These are phyloP conservation scores for Bibio marci DNA, from an alignment of 2,888 invertebrate species.

Conservation along the genomic window DNA sequence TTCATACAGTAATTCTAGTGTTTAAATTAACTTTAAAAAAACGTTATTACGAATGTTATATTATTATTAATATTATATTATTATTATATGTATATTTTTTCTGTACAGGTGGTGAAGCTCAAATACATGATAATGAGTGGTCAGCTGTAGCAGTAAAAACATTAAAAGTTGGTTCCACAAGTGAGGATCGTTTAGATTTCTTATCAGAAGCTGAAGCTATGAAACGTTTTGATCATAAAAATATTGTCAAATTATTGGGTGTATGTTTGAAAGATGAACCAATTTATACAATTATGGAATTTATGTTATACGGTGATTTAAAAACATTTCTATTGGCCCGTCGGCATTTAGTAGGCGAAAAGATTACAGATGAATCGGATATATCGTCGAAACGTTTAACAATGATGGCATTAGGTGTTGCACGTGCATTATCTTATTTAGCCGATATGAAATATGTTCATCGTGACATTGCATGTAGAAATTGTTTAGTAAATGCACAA, in stretches of 20 bases:
- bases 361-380: constrained; percentile 45
- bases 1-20: too few species aligned
- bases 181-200: constrained; percentile 80
- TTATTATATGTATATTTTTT: constrained; percentile 26
- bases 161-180: constrained; percentile 61
- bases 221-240: constrained; percentile 83
- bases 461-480: constrained; percentile 68
- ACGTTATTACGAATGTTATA: too few species aligned
- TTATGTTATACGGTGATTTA: constrained; percentile 82
- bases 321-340: constrained; percentile 77
- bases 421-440: constrained; percentile 69
- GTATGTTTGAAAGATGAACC: constrained; percentile 78
- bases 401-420: constrained; percentile 74
- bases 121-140: constrained; percentile 51
- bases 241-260: constrained; percentile 68
- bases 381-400: constrained; percentile 66
- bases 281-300: constrained; percentile 84
- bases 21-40: too few species aligned
- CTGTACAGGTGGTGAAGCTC: constrained; percentile 48
- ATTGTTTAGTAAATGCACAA: constrained; percentile 59
- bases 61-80: too few species aligned
- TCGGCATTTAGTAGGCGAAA: constrained; percentile 58
- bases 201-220: constrained; percentile 85
- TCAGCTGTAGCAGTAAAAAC: constrained; percentile 79
- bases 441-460: constrained; percentile 76